phyloP scores from a whole-genome alignment of 2,888 invertebrate genomes.

The Protophormia terraenovae region DNA sequence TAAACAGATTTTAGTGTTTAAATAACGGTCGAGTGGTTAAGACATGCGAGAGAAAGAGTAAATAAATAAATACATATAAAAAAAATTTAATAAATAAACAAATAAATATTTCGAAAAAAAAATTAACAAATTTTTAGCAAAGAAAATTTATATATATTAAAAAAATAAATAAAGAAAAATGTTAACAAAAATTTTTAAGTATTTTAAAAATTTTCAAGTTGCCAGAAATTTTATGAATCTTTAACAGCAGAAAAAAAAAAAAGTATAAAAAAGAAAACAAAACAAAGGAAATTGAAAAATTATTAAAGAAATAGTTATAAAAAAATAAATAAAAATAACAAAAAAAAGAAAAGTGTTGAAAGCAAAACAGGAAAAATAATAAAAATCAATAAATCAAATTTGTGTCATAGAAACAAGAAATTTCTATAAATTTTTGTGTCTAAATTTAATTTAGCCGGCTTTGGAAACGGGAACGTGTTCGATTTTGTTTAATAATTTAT shows the following conservation, averaged over 20 bases:
- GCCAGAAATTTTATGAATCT: slow-evolving; percentile 26
- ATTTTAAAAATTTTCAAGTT: slow-evolving; percentile 47
- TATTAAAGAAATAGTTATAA: not conserved
- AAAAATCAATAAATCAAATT: slow-evolving; percentile 8
- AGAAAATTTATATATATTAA: not conserved
- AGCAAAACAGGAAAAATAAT: slow-evolving; percentile 5
- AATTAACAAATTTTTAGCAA: slow-evolving; percentile 5
- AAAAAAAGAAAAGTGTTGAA: not conserved
- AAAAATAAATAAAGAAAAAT: slow-evolving; percentile 38
- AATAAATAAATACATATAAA: not conserved
- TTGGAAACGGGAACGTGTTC: not conserved
- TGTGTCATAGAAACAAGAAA: slow-evolving; percentile 36
- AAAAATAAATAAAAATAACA: not conserved
- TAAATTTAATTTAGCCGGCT: slow-evolving; percentile 6
- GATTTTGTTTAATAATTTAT: not conserved
- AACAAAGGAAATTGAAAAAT: not conserved
- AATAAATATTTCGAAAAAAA: slow-evolving; percentile 6
- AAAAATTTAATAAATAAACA: not conserved
- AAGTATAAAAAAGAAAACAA: not conserved
- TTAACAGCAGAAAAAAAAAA: not conserved
- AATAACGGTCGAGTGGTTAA: slow-evolving; percentile 55
- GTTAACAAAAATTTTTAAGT: slow-evolving; percentile 49
- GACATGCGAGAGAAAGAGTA: slow-evolving; percentile 13
- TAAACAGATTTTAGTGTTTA: slow-evolving; percentile 49
- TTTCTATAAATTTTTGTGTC: not conserved